phyloP scores from a whole-genome alignment of 2,888 invertebrate genomes.

The Acronicta psi region DNA sequence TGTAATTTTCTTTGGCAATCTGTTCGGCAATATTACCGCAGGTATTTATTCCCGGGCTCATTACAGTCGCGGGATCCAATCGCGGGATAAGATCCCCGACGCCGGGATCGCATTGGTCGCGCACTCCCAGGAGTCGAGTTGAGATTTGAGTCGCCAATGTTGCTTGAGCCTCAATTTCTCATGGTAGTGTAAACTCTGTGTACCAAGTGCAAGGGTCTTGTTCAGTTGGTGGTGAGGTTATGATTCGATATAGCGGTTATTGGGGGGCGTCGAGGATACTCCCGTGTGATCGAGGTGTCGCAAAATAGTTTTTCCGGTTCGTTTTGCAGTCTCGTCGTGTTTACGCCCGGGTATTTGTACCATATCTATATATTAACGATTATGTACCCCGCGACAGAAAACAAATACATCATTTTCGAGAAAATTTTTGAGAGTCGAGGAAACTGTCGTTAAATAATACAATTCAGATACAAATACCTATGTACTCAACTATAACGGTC shows the following conservation, averaged over 20 bases:
- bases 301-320: constrained; percentile 79
- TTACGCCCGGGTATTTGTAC: constrained; percentile 44
- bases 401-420: constrained; percentile 20
- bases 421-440: constrained; percentile 21
- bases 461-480: too few relatives aligned
- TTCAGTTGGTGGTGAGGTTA: constrained; percentile 57
- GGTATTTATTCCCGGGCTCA: constrained; percentile 82
- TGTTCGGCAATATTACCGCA: constrained; percentile 71
- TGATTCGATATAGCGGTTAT: constrained; percentile 81
- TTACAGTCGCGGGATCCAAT: constrained; percentile 78
- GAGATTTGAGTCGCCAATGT: constrained; percentile 65
- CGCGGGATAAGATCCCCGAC: constrained; percentile 63
- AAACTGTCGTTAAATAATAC: constrained; percentile 3
- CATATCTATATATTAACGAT: constrained; percentile 15
- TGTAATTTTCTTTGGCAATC: constrained; percentile 74
- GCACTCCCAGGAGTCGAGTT: constrained; percentile 73
- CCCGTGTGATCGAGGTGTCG: constrained; percentile 74
- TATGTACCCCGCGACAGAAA: constrained; percentile 1
- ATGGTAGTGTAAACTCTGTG: constrained; percentile 21
- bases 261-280: constrained; percentile 70
- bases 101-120: constrained; percentile 74
- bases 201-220: constrained; percentile 38
- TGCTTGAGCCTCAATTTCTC: constrained; percentile 41
- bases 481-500: too few relatives aligned
- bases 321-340: constrained; percentile 66